Percentiles rank a stretch among this genome's conserved stretches.
These are phyloP conservation scores for Zoanthus sociatus DNA, from an alignment of 92 coral and sea anemone species.

Conservation along the genomic window DNA sequence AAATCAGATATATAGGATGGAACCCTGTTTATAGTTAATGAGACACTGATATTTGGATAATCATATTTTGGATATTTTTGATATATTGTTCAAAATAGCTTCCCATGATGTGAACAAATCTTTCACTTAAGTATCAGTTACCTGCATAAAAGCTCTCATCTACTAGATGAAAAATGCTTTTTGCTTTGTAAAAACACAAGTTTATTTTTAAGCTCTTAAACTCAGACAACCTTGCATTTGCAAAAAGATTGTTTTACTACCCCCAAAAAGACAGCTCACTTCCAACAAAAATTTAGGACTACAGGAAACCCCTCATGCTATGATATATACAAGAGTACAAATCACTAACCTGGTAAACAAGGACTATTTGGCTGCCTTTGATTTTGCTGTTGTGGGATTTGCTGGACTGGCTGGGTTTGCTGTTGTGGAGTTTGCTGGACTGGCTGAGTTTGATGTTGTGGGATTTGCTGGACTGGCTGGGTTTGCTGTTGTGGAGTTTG, in stretches of 20 bases:
- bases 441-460: too few species aligned
- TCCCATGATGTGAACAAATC: slow-evolving; percentile 8
- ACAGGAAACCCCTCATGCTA: slow-evolving; percentile 12
- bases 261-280: slow-evolving; percentile 5
- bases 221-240: slow-evolving; percentile 7
- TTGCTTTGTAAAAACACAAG: slow-evolving; percentile 12
- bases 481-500: not conserved
- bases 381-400: too few species aligned
- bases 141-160: slow-evolving; percentile 9
- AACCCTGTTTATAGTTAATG: not conserved
- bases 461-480: not conserved
- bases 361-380: not conserved
- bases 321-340: not conserved
- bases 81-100: slow-evolving; percentile 4
- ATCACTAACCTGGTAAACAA: slow-evolving; percentile 11
- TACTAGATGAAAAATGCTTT: slow-evolving; percentile 9
- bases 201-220: not conserved
- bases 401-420: too few species aligned
- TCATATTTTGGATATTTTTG: slow-evolving; percentile 2
- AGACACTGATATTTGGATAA: not conserved
- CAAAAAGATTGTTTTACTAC: slow-evolving; percentile 2
- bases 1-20: too few species aligned
- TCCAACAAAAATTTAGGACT: not conserved
- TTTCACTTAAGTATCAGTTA: slow-evolving; percentile 2
- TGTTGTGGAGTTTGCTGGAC: too few species aligned